Conservation (phyloP, 2,888 invertebrate genomes). For the Euclidia mi region DNA sequence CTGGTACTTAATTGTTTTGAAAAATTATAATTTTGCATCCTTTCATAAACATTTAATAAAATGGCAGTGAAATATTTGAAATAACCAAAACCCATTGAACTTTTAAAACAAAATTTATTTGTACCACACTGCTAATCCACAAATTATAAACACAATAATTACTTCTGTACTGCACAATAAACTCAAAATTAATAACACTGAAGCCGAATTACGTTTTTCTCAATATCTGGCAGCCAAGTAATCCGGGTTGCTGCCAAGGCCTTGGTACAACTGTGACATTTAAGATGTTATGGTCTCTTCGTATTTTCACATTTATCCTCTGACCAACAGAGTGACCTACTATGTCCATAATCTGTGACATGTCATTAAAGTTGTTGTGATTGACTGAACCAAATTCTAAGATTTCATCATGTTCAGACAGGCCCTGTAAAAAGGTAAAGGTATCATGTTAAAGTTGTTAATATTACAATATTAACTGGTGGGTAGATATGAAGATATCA, state of each 20-base stretch:
- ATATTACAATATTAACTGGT: not conserved
- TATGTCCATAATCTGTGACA: conserved; percentile 92
- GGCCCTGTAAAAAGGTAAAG: conserved; percentile 89
- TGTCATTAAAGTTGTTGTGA: conserved; percentile 91
- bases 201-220: conserved; percentile 43
- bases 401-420: conserved; percentile 92
- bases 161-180: no score
- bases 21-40: no score
- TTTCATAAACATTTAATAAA: no score
- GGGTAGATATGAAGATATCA: no score
- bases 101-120: no score
- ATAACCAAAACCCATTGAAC: no score
- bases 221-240: conserved; percentile 90
- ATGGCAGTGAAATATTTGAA: no score
- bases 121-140: no score
- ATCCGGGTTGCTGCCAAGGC: conserved; percentile 94
- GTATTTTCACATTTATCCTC: conserved; percentile 87
- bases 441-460: not conserved
- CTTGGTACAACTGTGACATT: conserved; percentile 92
- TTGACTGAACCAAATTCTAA: conserved; percentile 95
- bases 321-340: conserved; percentile 92
- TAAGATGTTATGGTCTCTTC: conserved; percentile 80
- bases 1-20: no score
- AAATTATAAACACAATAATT: no score
- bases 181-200: not conserved